Base-by-base conservation (phyloP, 1,140 invertebrate genomes). In the Pentalonia nigronervosa region DNA sequence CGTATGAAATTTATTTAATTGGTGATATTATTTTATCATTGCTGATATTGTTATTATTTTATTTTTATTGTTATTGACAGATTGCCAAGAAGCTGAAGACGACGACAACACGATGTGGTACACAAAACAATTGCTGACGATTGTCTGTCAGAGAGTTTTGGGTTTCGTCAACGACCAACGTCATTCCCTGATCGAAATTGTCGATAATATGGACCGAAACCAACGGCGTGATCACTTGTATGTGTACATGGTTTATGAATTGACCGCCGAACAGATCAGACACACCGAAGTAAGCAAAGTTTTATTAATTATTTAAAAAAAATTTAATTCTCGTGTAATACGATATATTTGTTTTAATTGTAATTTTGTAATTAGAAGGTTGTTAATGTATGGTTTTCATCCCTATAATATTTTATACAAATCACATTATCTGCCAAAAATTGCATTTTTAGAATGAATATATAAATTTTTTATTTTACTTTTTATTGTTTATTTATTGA, bases 201-300 rank as follows among this genome's bases (percentile, higher is more conserved):
- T 93, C 1, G 47, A 53, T n/a, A 25, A n/a, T 21, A 86, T 93
- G 81, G 81, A 93, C 7, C 47, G 36, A 1, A 34, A 93, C 11
- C 30, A 93, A 0, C 25, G 81, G 17, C 47, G 34, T 7, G 91
- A 93, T 84, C 91, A 86, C 34, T 34, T 86, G 48, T 93, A 93
- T 36, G 91, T 36, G 7, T 93, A 93, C 7, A 48, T 20, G 36
- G 34, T 93, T 36, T 93, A 86, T 21, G 91, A 93, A 86, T 25
- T 93, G 14, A 83, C 91, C 17, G 34, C 25, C 7, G 91, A 93
- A 25, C 91, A 53, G 11, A 56, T 84, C 4, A n/a, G 23, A 45
- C 34, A 25, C 34, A 3, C 3, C 11, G 91, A 93, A 86, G 91
- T 93, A 21, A 93, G 81, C 14, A 30, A 21, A 30, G 17, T 34